Evolutionary conservation across 2,888 invertebrate species (phyloP).

Genomic region (Atherix ibis): DNA sequence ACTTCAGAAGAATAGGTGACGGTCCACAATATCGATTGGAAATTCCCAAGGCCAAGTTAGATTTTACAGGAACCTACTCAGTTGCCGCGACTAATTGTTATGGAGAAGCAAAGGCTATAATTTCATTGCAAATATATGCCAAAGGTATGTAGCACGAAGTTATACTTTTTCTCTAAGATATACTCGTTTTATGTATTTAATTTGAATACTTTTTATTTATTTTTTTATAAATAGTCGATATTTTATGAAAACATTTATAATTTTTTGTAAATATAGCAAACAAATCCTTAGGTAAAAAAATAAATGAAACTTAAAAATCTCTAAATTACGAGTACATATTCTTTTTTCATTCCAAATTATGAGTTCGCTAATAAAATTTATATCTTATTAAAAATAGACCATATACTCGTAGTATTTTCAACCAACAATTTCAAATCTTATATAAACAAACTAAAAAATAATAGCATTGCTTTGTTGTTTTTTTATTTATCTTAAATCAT

Average conservation of each 20-base stretch:
- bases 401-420: too few relatives aligned
- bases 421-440: too few relatives aligned
- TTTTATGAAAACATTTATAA: not conserved
- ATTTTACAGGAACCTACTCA: constrained; percentile 76
- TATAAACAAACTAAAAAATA: too few relatives aligned
- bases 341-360: too few relatives aligned
- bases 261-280: not conserved
- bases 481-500: too few relatives aligned
- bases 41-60: constrained; percentile 71
- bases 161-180: not conserved
- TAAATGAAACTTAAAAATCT: too few relatives aligned
- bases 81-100: constrained; percentile 67
- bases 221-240: not conserved
- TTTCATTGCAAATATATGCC: constrained; percentile 71
- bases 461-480: too few relatives aligned
- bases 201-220: too few relatives aligned
- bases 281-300: not conserved
- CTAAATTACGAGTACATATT: too few relatives aligned
- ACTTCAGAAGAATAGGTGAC: constrained; percentile 54
- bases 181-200: too few relatives aligned
- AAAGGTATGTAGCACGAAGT: constrained; percentile 53
- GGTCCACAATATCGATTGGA: constrained; percentile 71
- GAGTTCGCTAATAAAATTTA: too few relatives aligned
- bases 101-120: constrained; percentile 73
- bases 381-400: too few relatives aligned